A percentile compares a stretch with the other conserved stretches of the same genome.
Evolutionary conservation across 2,797 vertebrate genomes (phyloP).

Genomic region (Acrocephalus scirpaceus): DNA sequence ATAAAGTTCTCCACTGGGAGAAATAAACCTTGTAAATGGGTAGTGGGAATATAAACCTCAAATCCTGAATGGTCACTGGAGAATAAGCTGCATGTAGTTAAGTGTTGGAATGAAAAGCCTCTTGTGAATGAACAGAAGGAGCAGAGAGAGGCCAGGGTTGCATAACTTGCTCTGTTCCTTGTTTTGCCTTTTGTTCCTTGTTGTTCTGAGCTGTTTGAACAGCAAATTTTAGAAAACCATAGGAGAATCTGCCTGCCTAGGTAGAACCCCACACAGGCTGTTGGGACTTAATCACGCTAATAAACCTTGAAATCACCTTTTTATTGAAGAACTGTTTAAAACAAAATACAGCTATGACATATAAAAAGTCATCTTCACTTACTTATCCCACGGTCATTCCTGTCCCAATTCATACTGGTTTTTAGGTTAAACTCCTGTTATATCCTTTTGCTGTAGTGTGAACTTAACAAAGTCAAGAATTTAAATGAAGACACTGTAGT

Average conservation of each 20-base stretch:
- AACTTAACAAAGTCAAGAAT: background rate
- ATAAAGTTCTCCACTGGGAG: background rate
- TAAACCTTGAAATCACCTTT: background rate
- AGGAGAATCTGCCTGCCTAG: background rate
- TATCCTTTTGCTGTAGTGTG: background rate
- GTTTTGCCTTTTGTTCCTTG: background rate
- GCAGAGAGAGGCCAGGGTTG: background rate
- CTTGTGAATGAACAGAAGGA: background rate
- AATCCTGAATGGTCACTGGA: background rate
- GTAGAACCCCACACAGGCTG: background rate
- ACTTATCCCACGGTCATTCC: background rate
- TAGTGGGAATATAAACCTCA: background rate
- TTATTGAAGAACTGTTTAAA: background rate
- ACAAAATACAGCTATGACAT: background rate
- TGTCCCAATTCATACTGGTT: background rate
- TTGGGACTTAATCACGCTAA: background rate
- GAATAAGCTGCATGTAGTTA: background rate
- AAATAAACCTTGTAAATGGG: background rate
- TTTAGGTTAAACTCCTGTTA: background rate
- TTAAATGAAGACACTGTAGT: background rate
- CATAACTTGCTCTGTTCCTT: background rate
- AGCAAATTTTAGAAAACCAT: background rate
- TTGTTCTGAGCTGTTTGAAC: background rate
- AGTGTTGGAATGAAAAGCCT: constrained; percentile 6
- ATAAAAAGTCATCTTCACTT: background rate